A percentile compares a stretch with the other conserved stretches of the same genome.
phyloP scores from a whole-genome alignment of 2,888 invertebrate species.

The Phyto melanocephala region DNA sequence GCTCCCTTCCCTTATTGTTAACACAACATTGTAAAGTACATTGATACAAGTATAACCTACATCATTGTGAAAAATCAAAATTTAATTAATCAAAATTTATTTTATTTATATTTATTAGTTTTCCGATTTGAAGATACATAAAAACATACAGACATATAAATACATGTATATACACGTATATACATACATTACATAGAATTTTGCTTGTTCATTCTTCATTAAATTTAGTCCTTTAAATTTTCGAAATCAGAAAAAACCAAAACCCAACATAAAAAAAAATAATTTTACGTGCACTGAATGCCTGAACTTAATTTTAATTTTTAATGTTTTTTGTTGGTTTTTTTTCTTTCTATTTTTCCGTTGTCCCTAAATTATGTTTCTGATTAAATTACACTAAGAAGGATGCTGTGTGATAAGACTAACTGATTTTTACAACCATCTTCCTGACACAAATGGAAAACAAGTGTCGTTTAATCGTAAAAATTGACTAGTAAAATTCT shows the following conservation, averaged over 20 bases:
- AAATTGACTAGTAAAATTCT: conserved; percentile 43
- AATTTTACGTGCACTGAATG: conserved; percentile 44
- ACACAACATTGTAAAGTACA: neutral
- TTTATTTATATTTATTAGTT: neutral
- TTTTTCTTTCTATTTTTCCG: neutral
- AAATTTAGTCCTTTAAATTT: neutral
- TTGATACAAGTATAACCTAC: too few species aligned
- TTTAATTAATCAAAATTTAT: neutral
- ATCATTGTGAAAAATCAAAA: too few species aligned
- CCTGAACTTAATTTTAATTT: conserved; percentile 24
- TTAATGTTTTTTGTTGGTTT: conserved; percentile 20
- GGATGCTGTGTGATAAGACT: neutral
- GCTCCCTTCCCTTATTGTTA: neutral
- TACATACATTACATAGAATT: too few species aligned
- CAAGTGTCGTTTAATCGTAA: conserved; percentile 58
- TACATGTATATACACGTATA: too few species aligned
- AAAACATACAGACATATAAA: too few species aligned
- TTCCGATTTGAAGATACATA: too few species aligned
- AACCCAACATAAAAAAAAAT: neutral
- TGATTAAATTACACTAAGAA: conserved; percentile 34
- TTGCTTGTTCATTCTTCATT: neutral
- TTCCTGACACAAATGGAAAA: neutral
- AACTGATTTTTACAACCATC: conserved; percentile 32
- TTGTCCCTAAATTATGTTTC: neutral
- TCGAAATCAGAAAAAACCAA: neutral